Evolutionary conservation across 1,140 invertebrate species (phyloP), one percentile per base, ranked within the genome.

Genomic region (Trachymyrmex cornetzi): DNA sequence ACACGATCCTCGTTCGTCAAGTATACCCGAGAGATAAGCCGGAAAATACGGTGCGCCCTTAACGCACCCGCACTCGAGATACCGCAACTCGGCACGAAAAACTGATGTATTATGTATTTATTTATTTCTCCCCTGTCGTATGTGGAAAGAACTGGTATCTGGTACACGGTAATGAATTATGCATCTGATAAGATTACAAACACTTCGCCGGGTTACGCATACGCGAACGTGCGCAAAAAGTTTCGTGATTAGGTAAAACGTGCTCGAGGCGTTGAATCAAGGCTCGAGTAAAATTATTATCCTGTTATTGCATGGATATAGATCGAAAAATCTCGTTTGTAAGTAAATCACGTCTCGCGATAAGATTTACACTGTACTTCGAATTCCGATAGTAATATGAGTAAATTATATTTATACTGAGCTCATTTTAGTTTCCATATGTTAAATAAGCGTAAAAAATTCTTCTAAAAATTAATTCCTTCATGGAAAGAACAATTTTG

Each of bases 21-120:
- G 59, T 79, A 66, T 34, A 75, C 27, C 61, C 74, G 14, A 11
- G 72, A 79, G 82, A 79, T 85, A 85, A 85, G 48, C 82, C 19
- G 63, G 74, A 34, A 79, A 77, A 85, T 85, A 85, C 61, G 74
- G 53, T 34, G 30, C 48, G n/a, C 22, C 74, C 44, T 81, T 71
- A 81, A 71, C 75, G 75, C 75, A 55, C 22, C 27, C 64, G 81
- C 24, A 14, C 55, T 53, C 59, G 72, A 85, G 74, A 85, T 85
- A 77, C 74, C 59, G 34, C 50, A 61, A 55, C 74, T 63, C 24
- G 27, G n/a, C 64, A 84, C 61, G 72, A 79, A 85, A 79, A 79
- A 66, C 82, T 44, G 59, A 85, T 79, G 75, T 79, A 85, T 85
- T 84, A 85, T 64, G 61, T 79, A 85, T 85, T 85, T 85, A 85